Conservation (phyloP, 2,113 vertebrate genomes). For the Murina feae region DNA sequence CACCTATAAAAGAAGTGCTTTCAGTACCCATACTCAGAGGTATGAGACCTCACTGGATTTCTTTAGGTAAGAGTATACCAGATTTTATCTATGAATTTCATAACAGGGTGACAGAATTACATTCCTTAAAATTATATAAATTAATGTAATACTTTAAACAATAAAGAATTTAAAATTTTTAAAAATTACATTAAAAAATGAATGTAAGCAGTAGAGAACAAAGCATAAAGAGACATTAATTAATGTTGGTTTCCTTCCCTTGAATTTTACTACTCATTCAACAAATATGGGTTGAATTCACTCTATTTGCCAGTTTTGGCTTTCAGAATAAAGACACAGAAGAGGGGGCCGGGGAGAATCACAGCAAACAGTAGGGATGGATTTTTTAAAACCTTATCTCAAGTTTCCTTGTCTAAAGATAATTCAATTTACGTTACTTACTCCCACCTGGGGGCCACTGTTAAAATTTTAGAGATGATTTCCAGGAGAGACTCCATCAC, state of each 20-base stretch:
- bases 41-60: no score
- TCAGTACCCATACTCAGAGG: no score
- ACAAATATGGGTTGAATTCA: neutral
- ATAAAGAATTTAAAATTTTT: no score
- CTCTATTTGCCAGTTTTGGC: neutral
- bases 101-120: no score
- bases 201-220: neutral
- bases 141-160: no score
- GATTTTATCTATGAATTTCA: no score
- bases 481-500: neutral
- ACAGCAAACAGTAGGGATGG: neutral
- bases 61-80: no score
- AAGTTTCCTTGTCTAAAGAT: neutral
- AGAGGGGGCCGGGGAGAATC: neutral
- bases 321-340: conserved; percentile 1
- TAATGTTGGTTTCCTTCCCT: neutral
- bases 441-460: neutral
- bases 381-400: neutral
- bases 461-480: neutral
- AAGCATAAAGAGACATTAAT: neutral
- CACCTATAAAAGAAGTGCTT: no score
- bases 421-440: neutral
- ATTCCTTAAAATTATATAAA: no score
- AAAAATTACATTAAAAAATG: neutral
- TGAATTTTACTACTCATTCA: neutral